Evolutionary conservation across 2,888 invertebrate genomes (phyloP).

Genomic region (Sinotaia quadrata): DNA sequence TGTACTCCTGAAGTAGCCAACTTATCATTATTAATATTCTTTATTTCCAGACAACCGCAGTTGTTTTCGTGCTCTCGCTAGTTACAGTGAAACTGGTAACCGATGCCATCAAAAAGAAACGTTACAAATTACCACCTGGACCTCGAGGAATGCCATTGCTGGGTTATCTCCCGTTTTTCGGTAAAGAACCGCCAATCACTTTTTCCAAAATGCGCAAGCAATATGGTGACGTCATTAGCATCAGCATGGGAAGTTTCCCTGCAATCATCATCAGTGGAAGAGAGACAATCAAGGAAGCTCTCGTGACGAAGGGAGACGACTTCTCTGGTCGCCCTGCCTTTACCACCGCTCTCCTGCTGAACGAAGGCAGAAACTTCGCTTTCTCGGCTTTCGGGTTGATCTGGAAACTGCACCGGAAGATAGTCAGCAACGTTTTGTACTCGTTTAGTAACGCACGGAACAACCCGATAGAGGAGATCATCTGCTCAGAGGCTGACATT

Average conservation of each 20-base stretch:
- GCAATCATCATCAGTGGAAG: conserved; percentile 41
- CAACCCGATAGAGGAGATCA: conserved; percentile 17
- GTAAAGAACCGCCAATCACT: conserved; percentile 31
- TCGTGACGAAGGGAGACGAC: conserved; percentile 26
- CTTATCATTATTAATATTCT: no score
- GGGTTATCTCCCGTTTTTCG: conserved; percentile 39
- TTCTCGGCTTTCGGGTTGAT: conserved; percentile 18
- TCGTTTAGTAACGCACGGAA: conserved; percentile 24
- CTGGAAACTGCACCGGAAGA: conserved; percentile 32
- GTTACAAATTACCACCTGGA: conserved; percentile 33
- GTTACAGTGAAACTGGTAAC: not conserved
- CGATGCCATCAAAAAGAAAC: not conserved
- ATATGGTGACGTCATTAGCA: conserved; percentile 40
- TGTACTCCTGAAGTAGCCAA: no score
- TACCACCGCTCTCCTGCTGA: conserved; percentile 22
- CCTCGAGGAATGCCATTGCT: conserved; percentile 41
- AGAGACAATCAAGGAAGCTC: conserved; percentile 31
- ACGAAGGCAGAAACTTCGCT: conserved; percentile 23
- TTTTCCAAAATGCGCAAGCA: conserved; percentile 24
- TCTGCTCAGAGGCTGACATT: conserved; percentile 24
- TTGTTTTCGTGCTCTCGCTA: not conserved
- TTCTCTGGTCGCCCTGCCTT: conserved; percentile 37
- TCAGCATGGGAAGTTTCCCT: conserved; percentile 39
- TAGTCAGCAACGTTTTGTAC: conserved; percentile 28
- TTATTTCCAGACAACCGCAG: not conserved